Conservation (phyloP, 2,797 vertebrate genomes). For the Sarcoramphus papa region DNA sequence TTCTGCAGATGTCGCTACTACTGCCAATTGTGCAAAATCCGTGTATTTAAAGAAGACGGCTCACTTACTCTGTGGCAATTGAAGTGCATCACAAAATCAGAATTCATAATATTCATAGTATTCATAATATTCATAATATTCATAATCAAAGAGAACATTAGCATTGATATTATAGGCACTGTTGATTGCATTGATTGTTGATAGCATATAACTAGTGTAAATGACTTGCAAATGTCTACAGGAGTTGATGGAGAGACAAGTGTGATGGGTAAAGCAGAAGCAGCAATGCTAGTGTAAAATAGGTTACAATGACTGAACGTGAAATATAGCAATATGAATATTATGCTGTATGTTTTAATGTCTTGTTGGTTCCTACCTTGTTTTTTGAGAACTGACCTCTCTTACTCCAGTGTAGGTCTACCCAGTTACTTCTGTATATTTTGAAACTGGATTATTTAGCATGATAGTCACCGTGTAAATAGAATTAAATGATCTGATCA, state of each 20-base stretch:
- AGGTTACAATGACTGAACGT: not conserved
- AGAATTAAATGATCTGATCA: not conserved
- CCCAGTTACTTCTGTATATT: not conserved
- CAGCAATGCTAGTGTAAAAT: not conserved
- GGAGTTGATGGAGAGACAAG: not conserved
- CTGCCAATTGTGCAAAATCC: not conserved
- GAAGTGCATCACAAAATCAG: not conserved
- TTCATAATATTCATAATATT: not conserved
- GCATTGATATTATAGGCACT: not conserved
- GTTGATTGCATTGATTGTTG: not conserved
- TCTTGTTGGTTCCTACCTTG: not conserved
- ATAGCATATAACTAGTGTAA: not conserved
- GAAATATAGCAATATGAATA: not conserved
- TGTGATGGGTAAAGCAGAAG: not conserved
- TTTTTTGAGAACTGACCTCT: not conserved
- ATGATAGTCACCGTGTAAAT: not conserved
- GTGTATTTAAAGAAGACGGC: not conserved
- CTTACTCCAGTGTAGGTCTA: not conserved
- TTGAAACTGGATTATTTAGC: slow-evolving; percentile 21
- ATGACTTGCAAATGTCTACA: not conserved
- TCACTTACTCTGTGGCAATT: not conserved
- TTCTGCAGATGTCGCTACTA: not conserved
- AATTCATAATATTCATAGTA: not conserved
- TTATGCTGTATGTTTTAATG: not conserved
- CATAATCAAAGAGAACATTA: not conserved